Percentiles rank a stretch among this genome's conserved stretches.
Conservation (phyloP, 2,888 invertebrate genomes). For the Torymus aiolomorphi region DNA sequence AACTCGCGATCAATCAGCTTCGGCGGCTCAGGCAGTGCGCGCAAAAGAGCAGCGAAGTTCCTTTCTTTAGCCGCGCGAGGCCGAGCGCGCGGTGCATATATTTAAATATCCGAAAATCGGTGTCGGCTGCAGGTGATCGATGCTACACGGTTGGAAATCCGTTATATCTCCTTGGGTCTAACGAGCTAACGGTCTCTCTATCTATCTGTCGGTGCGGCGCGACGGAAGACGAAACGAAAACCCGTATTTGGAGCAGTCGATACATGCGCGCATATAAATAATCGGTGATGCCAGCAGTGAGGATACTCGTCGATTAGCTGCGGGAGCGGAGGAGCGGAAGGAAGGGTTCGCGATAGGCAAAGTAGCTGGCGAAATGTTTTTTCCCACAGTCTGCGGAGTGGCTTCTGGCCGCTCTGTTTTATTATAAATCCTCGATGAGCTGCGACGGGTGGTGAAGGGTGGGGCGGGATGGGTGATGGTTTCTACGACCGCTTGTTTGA, state of each 20-base stretch:
- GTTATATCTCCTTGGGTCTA: constrained; percentile 35
- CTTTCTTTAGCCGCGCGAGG: neutral
- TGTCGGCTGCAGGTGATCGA: constrained; percentile 43
- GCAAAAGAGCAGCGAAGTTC: constrained; percentile 28
- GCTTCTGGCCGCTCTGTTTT: constrained; percentile 65
- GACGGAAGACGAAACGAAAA: neutral
- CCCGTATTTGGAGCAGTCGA: neutral
- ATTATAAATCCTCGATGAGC: constrained; percentile 75
- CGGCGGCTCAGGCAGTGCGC: neutral
- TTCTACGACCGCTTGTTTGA: constrained; percentile 68
- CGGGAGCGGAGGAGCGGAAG: constrained; percentile 1
- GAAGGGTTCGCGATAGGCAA: constrained; percentile 66
- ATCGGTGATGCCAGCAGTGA: constrained; percentile 13
- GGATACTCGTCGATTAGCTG: neutral
- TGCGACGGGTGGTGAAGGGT: constrained; percentile 7
- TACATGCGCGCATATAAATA: constrained; percentile 41
- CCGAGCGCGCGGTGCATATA: constrained; percentile 34
- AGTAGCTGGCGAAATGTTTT: constrained; percentile 61
- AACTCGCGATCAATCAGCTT: constrained; percentile 38
- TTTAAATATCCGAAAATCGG: constrained; percentile 42
- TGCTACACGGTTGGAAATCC: constrained; percentile 38
- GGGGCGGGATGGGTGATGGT: constrained; percentile 43
- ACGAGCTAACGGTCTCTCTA: constrained; percentile 42
- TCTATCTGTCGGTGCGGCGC: too few species aligned
- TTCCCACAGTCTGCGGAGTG: constrained; percentile 72